A percentile compares a stretch with the other conserved stretches of the same genome.
Evolutionary conservation across 2,888 invertebrate species (phyloP).

Genomic region (Lypha dubia): DNA sequence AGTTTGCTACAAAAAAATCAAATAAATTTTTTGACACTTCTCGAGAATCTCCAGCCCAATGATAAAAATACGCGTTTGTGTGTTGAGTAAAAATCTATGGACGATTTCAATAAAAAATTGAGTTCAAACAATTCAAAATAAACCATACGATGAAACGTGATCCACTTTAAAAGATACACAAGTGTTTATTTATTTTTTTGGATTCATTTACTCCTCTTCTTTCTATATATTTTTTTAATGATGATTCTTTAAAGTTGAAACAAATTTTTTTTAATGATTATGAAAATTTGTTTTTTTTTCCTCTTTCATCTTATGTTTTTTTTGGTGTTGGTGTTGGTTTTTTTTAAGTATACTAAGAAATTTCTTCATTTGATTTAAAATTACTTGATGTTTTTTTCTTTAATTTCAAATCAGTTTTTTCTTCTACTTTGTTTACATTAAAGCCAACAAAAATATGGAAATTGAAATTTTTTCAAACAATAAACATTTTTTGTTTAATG

Average conservation of each 20-base stretch:
- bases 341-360: conserved; percentile 48
- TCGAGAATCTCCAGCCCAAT: conserved; percentile 21
- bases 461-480: conserved; percentile 39
- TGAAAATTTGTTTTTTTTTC: conserved; percentile 27
- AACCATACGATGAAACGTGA: conserved; percentile 46
- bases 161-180: conserved; percentile 51
- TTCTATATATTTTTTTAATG: not conserved
- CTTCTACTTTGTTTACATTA: conserved; percentile 22
- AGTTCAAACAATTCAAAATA: conserved; percentile 37
- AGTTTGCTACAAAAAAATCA: not conserved
- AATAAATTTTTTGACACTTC: conserved; percentile 35
- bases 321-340: conserved; percentile 9
- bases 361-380: too few species aligned
- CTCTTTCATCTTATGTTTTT: not conserved
- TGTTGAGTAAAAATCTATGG: conserved; percentile 7
- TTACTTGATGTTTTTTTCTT: conserved; percentile 49
- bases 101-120: conserved; percentile 31
- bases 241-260: not conserved
- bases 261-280: conserved; percentile 18
- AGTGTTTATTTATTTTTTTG: conserved; percentile 53
- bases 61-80: not conserved
- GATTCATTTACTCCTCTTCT: not conserved
- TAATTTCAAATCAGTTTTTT: conserved; percentile 33
- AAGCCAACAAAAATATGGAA: conserved; percentile 9
- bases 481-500: conserved; percentile 72